These are phyloP conservation scores for Polia nebulosa DNA, from an alignment of 2,888 invertebrate species.

Conservation along the genomic window DNA sequence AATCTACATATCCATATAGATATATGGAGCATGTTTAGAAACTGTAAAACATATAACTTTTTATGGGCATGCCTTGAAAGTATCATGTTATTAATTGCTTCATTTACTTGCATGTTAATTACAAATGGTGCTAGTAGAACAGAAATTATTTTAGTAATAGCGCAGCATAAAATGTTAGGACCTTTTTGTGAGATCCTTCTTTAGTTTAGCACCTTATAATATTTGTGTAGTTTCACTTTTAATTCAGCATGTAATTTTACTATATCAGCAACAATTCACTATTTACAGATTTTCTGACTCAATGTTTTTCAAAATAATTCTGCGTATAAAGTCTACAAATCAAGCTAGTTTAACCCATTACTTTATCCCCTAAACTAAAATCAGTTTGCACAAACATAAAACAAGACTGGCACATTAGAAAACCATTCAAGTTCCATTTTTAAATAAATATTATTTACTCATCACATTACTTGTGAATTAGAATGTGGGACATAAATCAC, in stretches of 20 bases:
- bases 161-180: not conserved
- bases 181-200: not conserved
- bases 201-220: not conserved
- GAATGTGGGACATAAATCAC: conserved; percentile 63
- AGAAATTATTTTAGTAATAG: conserved; percentile 4
- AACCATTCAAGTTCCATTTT: conserved; percentile 28
- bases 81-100: conserved; percentile 36
- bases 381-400: not conserved
- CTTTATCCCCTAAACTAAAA: not conserved
- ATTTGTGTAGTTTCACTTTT: not conserved
- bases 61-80: conserved; percentile 7
- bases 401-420: conserved; percentile 27
- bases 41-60: conserved; percentile 23
- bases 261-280: not conserved
- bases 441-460: conserved; percentile 45
- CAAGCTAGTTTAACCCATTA: not conserved
- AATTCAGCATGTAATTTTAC: not conserved
- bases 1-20: too few relatives aligned
- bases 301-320: not conserved
- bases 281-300: not conserved
- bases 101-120: conserved; percentile 33
- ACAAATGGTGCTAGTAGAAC: conserved; percentile 6
- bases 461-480: conserved; percentile 47
- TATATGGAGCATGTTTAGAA: conserved; percentile 9
- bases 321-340: not conserved